Conservation (phyloP, 2,888 invertebrate genomes). For the Capitulum mitella region DNA sequence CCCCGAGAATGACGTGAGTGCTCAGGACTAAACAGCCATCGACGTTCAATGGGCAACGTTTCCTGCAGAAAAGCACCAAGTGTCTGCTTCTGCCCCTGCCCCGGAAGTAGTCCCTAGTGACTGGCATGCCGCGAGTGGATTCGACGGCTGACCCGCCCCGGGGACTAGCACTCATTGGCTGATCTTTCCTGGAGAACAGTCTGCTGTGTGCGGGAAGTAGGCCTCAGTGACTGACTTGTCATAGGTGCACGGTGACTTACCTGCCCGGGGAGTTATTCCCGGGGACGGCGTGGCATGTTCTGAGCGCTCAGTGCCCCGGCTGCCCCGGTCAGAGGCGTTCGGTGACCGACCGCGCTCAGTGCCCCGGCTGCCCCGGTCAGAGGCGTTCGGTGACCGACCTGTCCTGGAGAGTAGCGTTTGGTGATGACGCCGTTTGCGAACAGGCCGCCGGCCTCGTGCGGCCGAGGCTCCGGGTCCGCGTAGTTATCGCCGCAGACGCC, state of each 20-base stretch:
- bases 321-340: no score
- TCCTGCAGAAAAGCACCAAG: no score
- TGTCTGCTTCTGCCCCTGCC: no score
- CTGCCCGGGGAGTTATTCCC: neutral
- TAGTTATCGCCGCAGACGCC: slow-evolving; percentile 85
- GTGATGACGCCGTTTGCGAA: slow-evolving; percentile 79
- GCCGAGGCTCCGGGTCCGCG: slow-evolving; percentile 61
- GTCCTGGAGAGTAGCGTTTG: slow-evolving; percentile 70
- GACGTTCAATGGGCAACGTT: no score
- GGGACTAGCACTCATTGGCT: neutral
- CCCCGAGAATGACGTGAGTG: no score
- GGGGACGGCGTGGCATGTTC: no score
- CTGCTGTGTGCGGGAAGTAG: neutral
- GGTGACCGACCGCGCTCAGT: slow-evolving; percentile 51
- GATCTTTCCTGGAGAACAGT: neutral
- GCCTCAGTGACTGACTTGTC: no score
- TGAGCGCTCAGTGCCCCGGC: no score
- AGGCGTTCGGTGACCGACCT: slow-evolving; percentile 50
- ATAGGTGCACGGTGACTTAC: neutral
- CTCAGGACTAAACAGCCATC: no score
- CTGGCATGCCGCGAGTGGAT: neutral
- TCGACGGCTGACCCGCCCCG: neutral
- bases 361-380: no score
- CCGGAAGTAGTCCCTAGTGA: neutral
- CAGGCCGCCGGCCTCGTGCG: slow-evolving; percentile 80